These are phyloP conservation scores for Sebastes oblongus DNA, from an alignment of 2,797 vertebrate species.

Conservation along the genomic window DNA sequence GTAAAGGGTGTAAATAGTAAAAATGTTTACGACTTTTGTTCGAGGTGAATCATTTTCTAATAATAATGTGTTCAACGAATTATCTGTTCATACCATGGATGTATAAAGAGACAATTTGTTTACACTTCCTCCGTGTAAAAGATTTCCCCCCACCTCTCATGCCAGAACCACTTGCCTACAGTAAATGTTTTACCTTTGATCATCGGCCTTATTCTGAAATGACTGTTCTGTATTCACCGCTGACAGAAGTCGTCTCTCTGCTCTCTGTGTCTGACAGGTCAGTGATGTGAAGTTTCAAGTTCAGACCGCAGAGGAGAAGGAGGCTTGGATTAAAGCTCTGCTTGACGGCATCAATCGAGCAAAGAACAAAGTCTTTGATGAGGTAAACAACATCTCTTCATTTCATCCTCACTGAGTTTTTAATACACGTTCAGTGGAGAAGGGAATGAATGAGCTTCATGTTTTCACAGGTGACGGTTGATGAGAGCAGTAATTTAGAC, in stretches of 20 bases:
- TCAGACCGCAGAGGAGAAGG: slow-evolving; percentile 88
- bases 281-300: slow-evolving; percentile 92
- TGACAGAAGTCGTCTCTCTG: not conserved
- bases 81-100: too few species aligned
- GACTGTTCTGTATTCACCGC: not conserved
- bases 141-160: too few species aligned
- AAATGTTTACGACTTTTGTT: too few species aligned
- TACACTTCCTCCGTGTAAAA: too few species aligned
- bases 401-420: not conserved
- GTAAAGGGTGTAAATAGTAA: too few species aligned
- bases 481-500: slow-evolving; percentile 88
- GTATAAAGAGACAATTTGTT: too few species aligned
- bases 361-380: slow-evolving; percentile 95
- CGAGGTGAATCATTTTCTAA: too few species aligned
- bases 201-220: not conserved
- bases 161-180: too few species aligned
- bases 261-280: slow-evolving; percentile 77
- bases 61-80: too few species aligned
- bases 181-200: not conserved
- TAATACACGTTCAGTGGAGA: not conserved
- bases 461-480: slow-evolving; percentile 87
- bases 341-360: slow-evolving; percentile 89
- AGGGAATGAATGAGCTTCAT: not conserved
- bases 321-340: slow-evolving; percentile 94
- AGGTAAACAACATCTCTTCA: slow-evolving; percentile 78